phyloP scores from a whole-genome alignment of 2,888 invertebrate species.

The Morpho helenor region DNA sequence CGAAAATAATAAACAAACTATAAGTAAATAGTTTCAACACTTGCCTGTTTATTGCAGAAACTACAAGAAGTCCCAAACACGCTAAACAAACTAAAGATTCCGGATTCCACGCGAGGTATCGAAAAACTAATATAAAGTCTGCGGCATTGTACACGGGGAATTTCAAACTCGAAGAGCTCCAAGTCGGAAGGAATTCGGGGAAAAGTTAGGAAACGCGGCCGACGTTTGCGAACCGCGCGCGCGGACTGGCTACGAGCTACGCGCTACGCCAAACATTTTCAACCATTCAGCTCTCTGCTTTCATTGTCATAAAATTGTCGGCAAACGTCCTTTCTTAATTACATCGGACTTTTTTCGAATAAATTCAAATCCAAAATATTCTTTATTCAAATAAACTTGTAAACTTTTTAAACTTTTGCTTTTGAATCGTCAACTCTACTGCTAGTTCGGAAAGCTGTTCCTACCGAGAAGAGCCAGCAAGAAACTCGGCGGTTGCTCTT shows the following conservation, averaged over 20 bases:
- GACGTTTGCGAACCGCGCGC: slow-evolving; percentile 58
- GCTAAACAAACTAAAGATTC: slow-evolving; percentile 6
- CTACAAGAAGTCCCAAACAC: slow-evolving; percentile 7
- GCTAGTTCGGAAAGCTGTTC: no score
- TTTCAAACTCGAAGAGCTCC: slow-evolving; percentile 6
- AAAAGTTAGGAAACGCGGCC: slow-evolving; percentile 45
- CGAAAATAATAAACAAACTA: no score
- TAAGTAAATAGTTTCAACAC: slow-evolving; percentile 7
- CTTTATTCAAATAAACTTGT: no score
- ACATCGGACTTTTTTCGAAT: no score
- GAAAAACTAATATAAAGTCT: slow-evolving; percentile 21
- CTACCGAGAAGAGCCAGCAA: no score
- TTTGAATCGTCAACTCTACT: no score
- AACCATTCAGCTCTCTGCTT: slow-evolving; percentile 6
- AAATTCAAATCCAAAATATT: no score
- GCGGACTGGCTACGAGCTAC: slow-evolving; percentile 38
- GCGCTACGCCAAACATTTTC: slow-evolving; percentile 34
- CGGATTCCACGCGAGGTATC: slow-evolving; percentile 20
- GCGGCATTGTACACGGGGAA: slow-evolving; percentile 6
- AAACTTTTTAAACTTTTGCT: no score
- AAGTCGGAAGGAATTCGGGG: slow-evolving; percentile 14
- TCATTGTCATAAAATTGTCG: neutral
- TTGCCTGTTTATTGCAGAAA: slow-evolving; percentile 18
- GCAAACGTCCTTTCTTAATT: neutral
- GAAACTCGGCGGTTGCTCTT: no score